These are phyloP conservation scores for Caligus rogercresseyi DNA, from an alignment of 1,140 invertebrate species.

Conservation along the genomic window DNA sequence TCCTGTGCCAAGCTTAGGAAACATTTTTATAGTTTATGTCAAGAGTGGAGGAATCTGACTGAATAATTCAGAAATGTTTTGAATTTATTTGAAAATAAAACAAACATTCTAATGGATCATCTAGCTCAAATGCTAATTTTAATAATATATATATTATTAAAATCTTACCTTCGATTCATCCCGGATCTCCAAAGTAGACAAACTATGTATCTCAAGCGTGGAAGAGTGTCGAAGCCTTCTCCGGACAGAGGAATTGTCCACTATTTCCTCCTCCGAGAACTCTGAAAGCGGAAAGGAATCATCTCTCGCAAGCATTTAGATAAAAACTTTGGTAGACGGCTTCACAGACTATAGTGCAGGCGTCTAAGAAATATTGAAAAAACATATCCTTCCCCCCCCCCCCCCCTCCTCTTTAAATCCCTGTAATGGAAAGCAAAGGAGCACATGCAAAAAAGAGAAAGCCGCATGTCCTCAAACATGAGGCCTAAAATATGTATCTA, in stretches of 20 bases:
- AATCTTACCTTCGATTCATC: slow-evolving; percentile 1
- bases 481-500: no score
- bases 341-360: no score
- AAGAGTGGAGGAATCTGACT: background rate
- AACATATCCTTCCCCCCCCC: no score
- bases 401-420: no score
- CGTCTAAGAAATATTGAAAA: no score
- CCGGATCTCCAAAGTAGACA: background rate
- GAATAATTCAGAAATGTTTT: background rate
- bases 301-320: background rate
- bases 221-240: background rate
- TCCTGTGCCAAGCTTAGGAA: background rate
- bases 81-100: background rate
- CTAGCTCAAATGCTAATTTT: background rate
- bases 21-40: background rate
- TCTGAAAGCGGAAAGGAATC: background rate
- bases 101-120: background rate
- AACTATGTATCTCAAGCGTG: background rate
- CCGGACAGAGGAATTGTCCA: slow-evolving; percentile 34
- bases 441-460: no score
- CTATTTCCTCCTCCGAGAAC: background rate
- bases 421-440: no score
- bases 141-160: background rate
- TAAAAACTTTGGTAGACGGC: no score
- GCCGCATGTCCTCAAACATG: no score